phyloP scores from a whole-genome alignment of 2,888 invertebrate species.

The Trilocha varians region DNA sequence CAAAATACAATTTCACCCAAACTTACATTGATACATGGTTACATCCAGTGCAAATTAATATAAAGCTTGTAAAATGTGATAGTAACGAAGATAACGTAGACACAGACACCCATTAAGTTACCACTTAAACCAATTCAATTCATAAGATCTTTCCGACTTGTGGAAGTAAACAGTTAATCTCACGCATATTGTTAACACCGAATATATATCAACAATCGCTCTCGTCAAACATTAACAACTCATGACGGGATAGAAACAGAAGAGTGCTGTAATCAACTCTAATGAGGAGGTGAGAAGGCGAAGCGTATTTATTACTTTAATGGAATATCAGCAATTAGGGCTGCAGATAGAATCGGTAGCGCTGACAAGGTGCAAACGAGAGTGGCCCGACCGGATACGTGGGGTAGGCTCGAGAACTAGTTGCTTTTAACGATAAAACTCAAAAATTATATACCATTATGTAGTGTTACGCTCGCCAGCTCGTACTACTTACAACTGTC shows the following conservation, averaged over 20 bases:
- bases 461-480: constrained; percentile 25
- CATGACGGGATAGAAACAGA: constrained; percentile 59
- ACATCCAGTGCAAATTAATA: too few relatives aligned
- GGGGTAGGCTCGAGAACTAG: constrained; percentile 25
- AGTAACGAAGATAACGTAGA: too few relatives aligned
- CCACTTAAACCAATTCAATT: constrained; percentile 30
- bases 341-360: constrained; percentile 63
- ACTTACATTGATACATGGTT: too few relatives aligned
- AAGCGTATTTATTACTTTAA: constrained; percentile 67
- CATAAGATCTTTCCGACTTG: constrained; percentile 34
- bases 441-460: constrained; percentile 19
- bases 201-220: constrained; percentile 41
- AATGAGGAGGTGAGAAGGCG: constrained; percentile 64
- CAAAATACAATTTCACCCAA: too few relatives aligned
- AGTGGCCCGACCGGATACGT: constrained; percentile 59
- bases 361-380: constrained; percentile 73
- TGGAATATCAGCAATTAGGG: constrained; percentile 71
- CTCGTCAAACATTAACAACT: constrained; percentile 56
- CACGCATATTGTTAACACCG: constrained; percentile 43
- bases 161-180: constrained; percentile 46
- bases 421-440: constrained; percentile 20
- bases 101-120: constrained; percentile 22
- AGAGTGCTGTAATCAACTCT: constrained; percentile 61
- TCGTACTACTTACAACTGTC: constrained; percentile 15
- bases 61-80: too few relatives aligned